These are phyloP conservation scores for Crotalus tigris DNA, from an alignment of 2,113 vertebrate genomes.

Conservation along the genomic window DNA sequence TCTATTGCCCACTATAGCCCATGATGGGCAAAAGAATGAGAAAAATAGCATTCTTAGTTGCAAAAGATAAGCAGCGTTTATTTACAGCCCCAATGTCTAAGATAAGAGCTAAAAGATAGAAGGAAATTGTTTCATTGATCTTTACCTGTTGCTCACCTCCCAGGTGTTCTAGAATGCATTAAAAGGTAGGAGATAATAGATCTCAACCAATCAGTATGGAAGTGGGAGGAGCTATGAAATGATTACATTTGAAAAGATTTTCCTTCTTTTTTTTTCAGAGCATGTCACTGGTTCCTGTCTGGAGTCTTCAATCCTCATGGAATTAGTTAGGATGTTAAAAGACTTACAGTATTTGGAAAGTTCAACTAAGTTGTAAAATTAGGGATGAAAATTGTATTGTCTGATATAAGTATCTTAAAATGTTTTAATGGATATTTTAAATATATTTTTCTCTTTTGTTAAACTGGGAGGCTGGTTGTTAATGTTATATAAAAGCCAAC, in stretches of 20 bases:
- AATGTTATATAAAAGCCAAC: slow-evolving; percentile 54
- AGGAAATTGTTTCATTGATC: neutral
- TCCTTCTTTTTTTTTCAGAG: slow-evolving; percentile 54
- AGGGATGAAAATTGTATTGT: slow-evolving; percentile 49
- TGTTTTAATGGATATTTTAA: slow-evolving; percentile 56
- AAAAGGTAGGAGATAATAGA: neutral
- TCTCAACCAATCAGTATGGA: neutral
- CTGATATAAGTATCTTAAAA: slow-evolving; percentile 24
- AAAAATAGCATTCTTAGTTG: neutral
- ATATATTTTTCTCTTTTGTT: slow-evolving; percentile 59
- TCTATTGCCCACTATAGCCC: too few species aligned
- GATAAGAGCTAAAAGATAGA: neutral
- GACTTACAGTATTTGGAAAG: slow-evolving; percentile 53
- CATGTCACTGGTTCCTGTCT: slow-evolving; percentile 53
- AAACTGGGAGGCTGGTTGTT: slow-evolving; percentile 46
- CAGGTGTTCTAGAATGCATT: neutral
- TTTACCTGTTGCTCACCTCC: neutral
- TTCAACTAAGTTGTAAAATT: slow-evolving; percentile 50
- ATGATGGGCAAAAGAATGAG: neutral
- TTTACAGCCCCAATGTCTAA: neutral
- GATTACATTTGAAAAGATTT: slow-evolving; percentile 29
- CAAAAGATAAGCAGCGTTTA: neutral
- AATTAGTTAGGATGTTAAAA: slow-evolving; percentile 53
- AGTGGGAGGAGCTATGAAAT: neutral
- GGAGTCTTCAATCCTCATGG: slow-evolving; percentile 39